phyloP scores from a whole-genome alignment of 2,888 invertebrate species.

The Tubulanus polymorphus region DNA sequence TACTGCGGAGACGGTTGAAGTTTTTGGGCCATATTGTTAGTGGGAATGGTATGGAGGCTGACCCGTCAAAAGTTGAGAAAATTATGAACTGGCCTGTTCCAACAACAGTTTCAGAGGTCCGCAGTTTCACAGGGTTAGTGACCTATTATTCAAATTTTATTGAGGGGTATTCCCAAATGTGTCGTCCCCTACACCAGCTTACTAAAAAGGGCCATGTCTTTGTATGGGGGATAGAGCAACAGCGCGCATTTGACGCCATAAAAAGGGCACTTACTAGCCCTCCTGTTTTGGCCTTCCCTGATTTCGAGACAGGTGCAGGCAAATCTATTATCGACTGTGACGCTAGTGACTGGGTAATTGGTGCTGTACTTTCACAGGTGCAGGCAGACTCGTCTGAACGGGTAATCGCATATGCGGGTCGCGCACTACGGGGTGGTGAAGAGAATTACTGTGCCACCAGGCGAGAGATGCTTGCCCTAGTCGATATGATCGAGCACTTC shows the following conservation, averaged over 20 bases:
- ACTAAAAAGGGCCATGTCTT: conserved; percentile 1
- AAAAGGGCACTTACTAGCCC: neutral
- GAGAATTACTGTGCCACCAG: neutral
- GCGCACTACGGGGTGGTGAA: neutral
- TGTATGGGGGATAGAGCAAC: neutral
- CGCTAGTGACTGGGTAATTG: neutral
- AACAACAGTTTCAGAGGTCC: neutral
- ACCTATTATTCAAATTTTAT: conserved; percentile 4
- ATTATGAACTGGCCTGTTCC: conserved; percentile 4
- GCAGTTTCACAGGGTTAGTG: conserved; percentile 6
- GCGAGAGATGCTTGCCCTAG: neutral
- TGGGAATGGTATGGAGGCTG: conserved; percentile 2
- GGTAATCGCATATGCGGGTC: neutral
- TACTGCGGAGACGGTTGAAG: conserved; percentile 8
- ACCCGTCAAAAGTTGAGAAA: conserved; percentile 3
- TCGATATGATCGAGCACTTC: neutral
- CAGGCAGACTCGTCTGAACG: neutral
- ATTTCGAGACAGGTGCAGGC: neutral
- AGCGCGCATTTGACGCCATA: neutral
- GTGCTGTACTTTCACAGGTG: neutral
- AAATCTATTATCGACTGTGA: neutral
- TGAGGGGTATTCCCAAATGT: conserved; percentile 1
- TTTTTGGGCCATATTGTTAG: conserved; percentile 14
- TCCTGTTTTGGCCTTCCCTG: neutral
- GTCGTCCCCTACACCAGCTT: conserved; percentile 1